These are phyloP conservation scores for Whitmania pigra DNA, from an alignment of 1,140 invertebrate genomes.

Conservation along the genomic window DNA sequence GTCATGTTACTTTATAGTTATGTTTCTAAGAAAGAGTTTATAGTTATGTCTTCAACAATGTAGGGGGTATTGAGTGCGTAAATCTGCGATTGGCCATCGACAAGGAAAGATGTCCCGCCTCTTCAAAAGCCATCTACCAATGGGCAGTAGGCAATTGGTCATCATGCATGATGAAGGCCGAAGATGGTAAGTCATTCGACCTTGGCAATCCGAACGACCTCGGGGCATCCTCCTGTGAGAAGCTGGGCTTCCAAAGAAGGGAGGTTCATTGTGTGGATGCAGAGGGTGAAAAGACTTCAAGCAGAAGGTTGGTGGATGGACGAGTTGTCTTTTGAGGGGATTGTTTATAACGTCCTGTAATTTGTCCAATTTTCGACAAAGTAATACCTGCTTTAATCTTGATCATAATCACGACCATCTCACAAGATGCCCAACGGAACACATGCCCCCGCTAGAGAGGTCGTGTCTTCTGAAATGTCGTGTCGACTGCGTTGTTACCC, in stretches of 20 bases:
- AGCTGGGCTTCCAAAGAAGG: conserved; percentile 15
- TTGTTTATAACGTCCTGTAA: too few relatives aligned
- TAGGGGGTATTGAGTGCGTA: conserved; percentile 21
- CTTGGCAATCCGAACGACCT: background rate
- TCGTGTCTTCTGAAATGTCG: conserved; percentile 29
- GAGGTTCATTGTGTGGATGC: conserved; percentile 17
- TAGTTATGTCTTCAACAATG: background rate
- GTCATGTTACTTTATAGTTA: too few relatives aligned
- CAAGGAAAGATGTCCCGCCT: conserved; percentile 20
- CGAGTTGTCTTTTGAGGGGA: too few relatives aligned
- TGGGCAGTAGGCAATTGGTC: conserved; percentile 20
- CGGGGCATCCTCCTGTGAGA: background rate
- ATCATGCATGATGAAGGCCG: background rate
- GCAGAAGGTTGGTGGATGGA: conserved; percentile 14
- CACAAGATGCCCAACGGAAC: conserved; percentile 16
- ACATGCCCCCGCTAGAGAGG: background rate
- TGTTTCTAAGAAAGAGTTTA: too few relatives aligned
- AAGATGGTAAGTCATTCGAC: background rate
- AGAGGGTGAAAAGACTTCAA: conserved; percentile 14
- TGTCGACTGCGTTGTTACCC: conserved; percentile 48
- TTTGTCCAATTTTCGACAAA: too few relatives aligned
- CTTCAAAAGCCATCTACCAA: conserved; percentile 16
- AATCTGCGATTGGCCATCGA: conserved; percentile 20
- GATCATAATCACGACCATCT: background rate
- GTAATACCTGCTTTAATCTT: too few relatives aligned